Percentiles rank a stretch among this genome's conserved stretches.
phyloP scores from a whole-genome alignment of 1,140 invertebrate species.

The Thalassaphorura encarpata region DNA sequence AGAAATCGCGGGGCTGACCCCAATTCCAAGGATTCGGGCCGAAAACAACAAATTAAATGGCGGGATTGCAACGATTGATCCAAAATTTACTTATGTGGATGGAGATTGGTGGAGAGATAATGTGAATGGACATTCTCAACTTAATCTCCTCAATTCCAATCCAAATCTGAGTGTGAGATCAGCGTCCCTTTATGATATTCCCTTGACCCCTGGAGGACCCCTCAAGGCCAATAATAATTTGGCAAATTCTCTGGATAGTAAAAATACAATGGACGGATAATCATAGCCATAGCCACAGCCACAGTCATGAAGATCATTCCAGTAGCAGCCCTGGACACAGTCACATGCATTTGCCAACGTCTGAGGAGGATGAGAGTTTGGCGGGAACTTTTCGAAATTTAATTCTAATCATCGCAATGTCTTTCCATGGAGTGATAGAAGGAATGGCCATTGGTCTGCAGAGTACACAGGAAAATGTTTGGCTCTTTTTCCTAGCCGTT shows the following conservation, averaged over 20 bases:
- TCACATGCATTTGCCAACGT: slow-evolving; percentile 31
- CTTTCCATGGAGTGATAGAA: slow-evolving; percentile 55
- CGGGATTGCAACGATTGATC: not conserved
- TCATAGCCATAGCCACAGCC: not conserved
- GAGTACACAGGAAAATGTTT: slow-evolving; percentile 43
- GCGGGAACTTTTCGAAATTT: slow-evolving; percentile 37
- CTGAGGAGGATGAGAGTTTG: slow-evolving; percentile 15
- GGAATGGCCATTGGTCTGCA: slow-evolving; percentile 67
- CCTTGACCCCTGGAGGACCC: not conserved
- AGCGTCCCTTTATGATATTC: slow-evolving; percentile 12
- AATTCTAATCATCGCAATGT: slow-evolving; percentile 49
- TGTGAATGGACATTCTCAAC: slow-evolving; percentile 24
- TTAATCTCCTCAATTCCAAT: slow-evolving; percentile 16
- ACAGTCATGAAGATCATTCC: slow-evolving; percentile 2
- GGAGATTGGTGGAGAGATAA: slow-evolving; percentile 30
- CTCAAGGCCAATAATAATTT: not conserved
- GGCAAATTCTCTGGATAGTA: not conserved
- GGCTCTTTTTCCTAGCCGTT: slow-evolving; percentile 45
- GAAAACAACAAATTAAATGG: not conserved
- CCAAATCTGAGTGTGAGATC: slow-evolving; percentile 8
- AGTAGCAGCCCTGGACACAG: slow-evolving; percentile 25
- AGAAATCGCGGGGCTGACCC: not conserved
- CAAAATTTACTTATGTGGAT: slow-evolving; percentile 25
- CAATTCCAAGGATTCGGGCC: not conserved
- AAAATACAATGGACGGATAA: not conserved